Conservation (phyloP, 1,140 invertebrate species). For the Branchinecta lindahli region DNA sequence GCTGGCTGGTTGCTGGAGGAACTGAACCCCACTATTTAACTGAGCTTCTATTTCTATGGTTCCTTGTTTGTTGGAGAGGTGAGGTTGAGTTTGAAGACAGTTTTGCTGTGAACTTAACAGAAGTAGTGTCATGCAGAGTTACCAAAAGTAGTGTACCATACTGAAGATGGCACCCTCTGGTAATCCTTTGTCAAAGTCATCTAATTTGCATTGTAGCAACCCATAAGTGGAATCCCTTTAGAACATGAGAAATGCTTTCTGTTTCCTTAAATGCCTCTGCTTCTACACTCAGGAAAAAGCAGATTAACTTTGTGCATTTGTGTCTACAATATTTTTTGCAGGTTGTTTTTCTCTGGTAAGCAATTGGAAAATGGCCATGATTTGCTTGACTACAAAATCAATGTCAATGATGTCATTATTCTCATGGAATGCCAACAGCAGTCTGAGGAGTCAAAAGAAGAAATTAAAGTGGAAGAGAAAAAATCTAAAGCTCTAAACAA, state of each 20-base stretch:
- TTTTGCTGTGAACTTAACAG: too few species aligned
- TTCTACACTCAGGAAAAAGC: neutral
- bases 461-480: slow-evolving; percentile 21
- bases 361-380: slow-evolving; percentile 56
- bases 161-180: too few species aligned
- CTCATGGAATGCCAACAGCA: slow-evolving; percentile 33
- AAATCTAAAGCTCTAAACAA: slow-evolving; percentile 19
- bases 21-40: too few species aligned
- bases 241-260: neutral
- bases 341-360: neutral
- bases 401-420: slow-evolving; percentile 62
- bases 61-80: too few species aligned
- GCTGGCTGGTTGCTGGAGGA: too few species aligned
- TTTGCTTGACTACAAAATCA: slow-evolving; percentile 59
- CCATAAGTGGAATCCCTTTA: neutral
- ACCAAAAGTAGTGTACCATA: too few species aligned
- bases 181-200: too few species aligned
- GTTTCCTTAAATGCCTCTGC: neutral
- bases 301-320: neutral
- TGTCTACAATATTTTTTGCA: neutral
- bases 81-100: too few species aligned
- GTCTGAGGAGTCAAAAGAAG: slow-evolving; percentile 23
- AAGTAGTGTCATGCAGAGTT: too few species aligned
- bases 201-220: neutral
- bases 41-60: too few species aligned